Base-by-base conservation (phyloP, 2,888 invertebrate genomes). In the Lasioglossum villosulum region DNA sequence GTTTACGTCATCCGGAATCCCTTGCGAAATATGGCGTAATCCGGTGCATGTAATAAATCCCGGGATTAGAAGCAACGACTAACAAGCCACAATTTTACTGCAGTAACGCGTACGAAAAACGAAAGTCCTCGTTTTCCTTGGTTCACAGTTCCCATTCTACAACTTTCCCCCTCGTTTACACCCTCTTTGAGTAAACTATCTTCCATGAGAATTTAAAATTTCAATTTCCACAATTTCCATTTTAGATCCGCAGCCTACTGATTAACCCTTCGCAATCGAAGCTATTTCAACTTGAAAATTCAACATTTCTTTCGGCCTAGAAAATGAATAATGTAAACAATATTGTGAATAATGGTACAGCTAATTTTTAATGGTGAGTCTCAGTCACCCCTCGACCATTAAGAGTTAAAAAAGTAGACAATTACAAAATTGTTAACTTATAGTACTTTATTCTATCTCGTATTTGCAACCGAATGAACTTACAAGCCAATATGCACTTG, bases 1-100 rank as follows among this genome's bases (percentile, higher is more conserved):
- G 37, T 68, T 68, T 68, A 39, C 68, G 68, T 68, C 68, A 68
- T 39, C 37, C 68, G 68, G 23, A 68, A 68, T 68, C 68, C 68
- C 39, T 68, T 68, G 37, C 68, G 39, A 68, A n/a, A 68, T 23
- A 68, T 37, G 34, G 68, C 5, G 68, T 68, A 68, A 68, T 68
- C 68, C 68, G 39, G 12, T 19, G 68, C 23, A 37, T n/a, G 37
- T 68, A 68, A 37, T 23, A 37, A 68, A 68, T 37, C 23, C 34
- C n/a, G 14, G 39, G 68, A 68, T 68, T n/a, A 37, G 19, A 37
- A 39, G 19, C 39, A n/a, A 68, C 23, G 34, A 37, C 8, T 23
- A 34, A n/a, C n/a, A 23, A 68, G n/a, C 34, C 23, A 14, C 23
- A 34, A 2, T 23, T 19, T 66, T 8, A 8, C 19, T 19, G 12